Conservation (phyloP, 1,140 invertebrate genomes). For the Pygmarrhopalites habei region DNA sequence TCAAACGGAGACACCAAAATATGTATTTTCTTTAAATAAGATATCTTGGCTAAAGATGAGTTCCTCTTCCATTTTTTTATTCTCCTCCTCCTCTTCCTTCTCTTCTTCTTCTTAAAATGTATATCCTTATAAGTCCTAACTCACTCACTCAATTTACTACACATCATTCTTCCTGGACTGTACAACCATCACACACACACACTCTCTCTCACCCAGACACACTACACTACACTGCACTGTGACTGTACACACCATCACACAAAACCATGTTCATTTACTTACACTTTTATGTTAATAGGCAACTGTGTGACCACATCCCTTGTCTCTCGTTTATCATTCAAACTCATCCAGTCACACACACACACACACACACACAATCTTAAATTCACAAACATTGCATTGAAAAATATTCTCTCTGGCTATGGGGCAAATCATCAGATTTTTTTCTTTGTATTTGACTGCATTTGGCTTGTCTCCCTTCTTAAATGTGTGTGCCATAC, state of each 20-base stretch:
- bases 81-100: too few relatives aligned
- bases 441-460: too few relatives aligned
- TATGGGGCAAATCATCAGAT: too few relatives aligned
- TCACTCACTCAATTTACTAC: conserved; percentile 12
- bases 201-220: background rate
- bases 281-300: conserved; percentile 5
- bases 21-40: conserved; percentile 30
- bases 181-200: background rate
- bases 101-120: too few relatives aligned
- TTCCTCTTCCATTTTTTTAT: too few relatives aligned
- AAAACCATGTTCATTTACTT: conserved; percentile 4
- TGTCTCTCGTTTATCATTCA: conserved; percentile 9
- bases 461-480: too few relatives aligned
- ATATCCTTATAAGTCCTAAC: conserved; percentile 17
- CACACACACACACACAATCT: too few relatives aligned
- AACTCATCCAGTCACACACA: background rate
- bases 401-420: too few relatives aligned
- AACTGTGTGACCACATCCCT: conserved; percentile 4
- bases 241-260: background rate
- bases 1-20: conserved; percentile 21
- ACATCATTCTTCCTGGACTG: background rate
- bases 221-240: background rate
- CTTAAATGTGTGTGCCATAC: too few relatives aligned
- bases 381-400: too few relatives aligned
- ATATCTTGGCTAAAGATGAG: conserved; percentile 19